Base-by-base conservation (phyloP, 2,888 invertebrate genomes). In the Flabesymbios commensalis region DNA sequence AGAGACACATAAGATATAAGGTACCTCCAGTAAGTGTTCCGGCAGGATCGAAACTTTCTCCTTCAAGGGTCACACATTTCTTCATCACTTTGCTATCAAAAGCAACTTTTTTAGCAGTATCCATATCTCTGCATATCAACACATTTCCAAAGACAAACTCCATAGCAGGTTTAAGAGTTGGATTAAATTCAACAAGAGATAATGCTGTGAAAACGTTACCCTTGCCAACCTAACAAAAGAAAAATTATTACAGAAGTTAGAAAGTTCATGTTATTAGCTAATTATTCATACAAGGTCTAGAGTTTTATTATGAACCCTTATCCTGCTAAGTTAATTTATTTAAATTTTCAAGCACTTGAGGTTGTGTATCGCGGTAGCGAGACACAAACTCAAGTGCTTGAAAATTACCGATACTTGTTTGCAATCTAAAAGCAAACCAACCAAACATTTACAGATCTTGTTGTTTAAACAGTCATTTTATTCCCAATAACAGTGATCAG, bases 21-120 rank as follows among this genome's bases (percentile, higher is more conserved):
- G n/a, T n/a, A 78, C 98, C 98, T 75, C 98, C 98, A 58, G 92
- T 89, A 36, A 98, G 85, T 7, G 90, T 90, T 72, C 98, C 99
- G 54, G 89, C 86, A 0, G 98, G 95, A 84, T 95, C 94, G 70
- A 91, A 90, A 36, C 91, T 88, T 81, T 98, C 97, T 0, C 98
- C 99, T 70, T 93, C 93, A 3, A 93, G 82, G 1, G 98, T 96
- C 26, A 98, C 93, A 22, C 82, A 78, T 54, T 80, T 79, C 58
- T 79, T 83, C 73, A 75, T 75, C 33, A 86, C 71, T 49, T 69
- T 65, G 4, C 74, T 86, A 82, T 94, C 87, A 83, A 90, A 94
- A 3, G 92, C 89, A 2, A 96, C 88, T 82, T 87, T 87, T 79
- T 89, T 89, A 31, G 97, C 97, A 29, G 88, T 85, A 42, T 90